phyloP scores from a whole-genome alignment of 2,888 invertebrate species.

The Chrysolina haemoptera region DNA sequence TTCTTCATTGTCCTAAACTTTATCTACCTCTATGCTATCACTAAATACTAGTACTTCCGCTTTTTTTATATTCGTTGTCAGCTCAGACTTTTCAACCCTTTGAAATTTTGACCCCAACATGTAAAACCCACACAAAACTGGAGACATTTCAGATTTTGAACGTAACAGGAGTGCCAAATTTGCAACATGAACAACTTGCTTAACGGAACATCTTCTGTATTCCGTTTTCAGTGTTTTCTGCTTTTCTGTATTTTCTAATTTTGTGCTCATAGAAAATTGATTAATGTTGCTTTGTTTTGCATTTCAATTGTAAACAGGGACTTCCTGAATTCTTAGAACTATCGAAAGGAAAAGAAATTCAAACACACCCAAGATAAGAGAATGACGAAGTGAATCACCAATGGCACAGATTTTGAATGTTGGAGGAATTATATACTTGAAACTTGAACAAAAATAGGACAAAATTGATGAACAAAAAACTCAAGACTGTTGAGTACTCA shows the following conservation, averaged over 20 bases:
- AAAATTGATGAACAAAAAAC: not conserved
- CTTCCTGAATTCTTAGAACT: not conserved
- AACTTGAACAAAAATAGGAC: not conserved
- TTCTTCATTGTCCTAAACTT: no score
- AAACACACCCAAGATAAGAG: not conserved
- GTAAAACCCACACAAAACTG: no score
- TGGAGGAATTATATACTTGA: not conserved
- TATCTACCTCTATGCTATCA: no score
- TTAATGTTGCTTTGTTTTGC: conserved; percentile 12
- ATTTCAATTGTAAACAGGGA: not conserved
- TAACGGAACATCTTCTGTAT: no score
- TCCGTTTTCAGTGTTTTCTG: no score
- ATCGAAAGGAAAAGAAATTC: not conserved
- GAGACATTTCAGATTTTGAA: no score
- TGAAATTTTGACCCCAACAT: no score
- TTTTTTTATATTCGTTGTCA: no score
- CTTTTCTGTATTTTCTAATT: not conserved
- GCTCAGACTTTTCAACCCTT: no score
- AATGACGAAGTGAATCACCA: not conserved
- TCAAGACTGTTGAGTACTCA: not conserved
- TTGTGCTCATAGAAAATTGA: not conserved
- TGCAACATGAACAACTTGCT: no score
- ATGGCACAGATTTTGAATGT: not conserved
- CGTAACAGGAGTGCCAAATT: no score
- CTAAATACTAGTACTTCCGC: no score